Evolutionary conservation across 2,888 invertebrate species (phyloP), one percentile per base, ranked within the genome.

Genomic region (Drosophila glabriapex): DNA sequence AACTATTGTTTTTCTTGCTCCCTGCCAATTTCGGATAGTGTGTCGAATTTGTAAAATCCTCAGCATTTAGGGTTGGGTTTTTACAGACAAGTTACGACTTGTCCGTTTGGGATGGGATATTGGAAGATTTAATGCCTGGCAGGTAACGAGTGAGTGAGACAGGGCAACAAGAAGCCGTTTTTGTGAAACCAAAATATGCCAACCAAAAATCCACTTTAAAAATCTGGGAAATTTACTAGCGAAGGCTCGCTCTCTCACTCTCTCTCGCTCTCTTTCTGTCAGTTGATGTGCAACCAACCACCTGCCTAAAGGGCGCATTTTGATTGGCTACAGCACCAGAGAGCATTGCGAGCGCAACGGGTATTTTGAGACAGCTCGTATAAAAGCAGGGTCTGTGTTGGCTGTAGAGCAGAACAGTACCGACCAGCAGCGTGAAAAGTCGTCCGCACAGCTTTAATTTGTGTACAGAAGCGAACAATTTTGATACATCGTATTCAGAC

Each of bases 11-110:
- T 46, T 69, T 49, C 59, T 65, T 59, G 73, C 66, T 69, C 72
- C 76, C 73, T 67, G 78, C 76, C 75, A 72, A 74, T 76, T 71
- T 56, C 63, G 76, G 69, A 74, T 73, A 78, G 82, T 82, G 86
- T 91, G 80, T 84, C 91, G 91, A 89, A 89, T 89, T 88, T 78
- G 70, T 59, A 83, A 88, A 85, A 82, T 78, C 74, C 73, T 70
- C 54, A 49, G 53, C 76, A 69, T 65, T 74, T 69, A 71, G 85
- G 68, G 52, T 70, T 69, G 74, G 76, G 80, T 62, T 72, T 72
- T 83, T 71, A 52, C 62, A 14, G 65, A 90, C 91, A 89, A 70
- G 88, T 72, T 64, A 49, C 59, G 76, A 89, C 88, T 89, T 87
- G 88, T 85, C 73, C 56, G 74, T 56, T 71, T 35, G 73, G 22